phyloP scores from a whole-genome alignment of 2,797 vertebrate genomes.

The Okamejei kenojei region DNA sequence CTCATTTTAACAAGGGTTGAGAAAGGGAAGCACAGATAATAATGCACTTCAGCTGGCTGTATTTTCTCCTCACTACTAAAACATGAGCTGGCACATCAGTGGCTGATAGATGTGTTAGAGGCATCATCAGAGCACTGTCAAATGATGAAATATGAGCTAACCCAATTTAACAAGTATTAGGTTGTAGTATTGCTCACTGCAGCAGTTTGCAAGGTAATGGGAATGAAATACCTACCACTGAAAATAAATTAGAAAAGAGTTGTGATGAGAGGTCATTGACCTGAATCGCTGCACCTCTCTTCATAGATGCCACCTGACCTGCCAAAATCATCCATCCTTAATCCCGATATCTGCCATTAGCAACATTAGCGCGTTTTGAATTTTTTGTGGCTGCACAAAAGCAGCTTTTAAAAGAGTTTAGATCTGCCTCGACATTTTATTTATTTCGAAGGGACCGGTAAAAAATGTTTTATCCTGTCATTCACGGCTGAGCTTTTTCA shows the following conservation, averaged over 20 bases:
- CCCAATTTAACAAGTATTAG: not conserved
- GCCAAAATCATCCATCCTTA: too few relatives aligned
- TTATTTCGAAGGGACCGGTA: not conserved
- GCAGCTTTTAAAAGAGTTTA: not conserved
- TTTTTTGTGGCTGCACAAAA: not conserved
- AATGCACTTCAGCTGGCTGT: not conserved
- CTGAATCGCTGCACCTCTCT: too few relatives aligned
- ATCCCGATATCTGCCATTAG: too few relatives aligned
- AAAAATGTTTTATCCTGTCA: not conserved
- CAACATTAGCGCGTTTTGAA: not conserved
- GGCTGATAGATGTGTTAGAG: not conserved
- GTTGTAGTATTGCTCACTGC: not conserved
- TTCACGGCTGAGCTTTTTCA: not conserved
- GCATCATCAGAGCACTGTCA: not conserved
- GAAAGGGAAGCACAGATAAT: not conserved
- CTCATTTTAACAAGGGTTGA: not conserved
- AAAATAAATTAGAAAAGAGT: not conserved
- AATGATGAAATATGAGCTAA: slow-evolving; percentile 20
- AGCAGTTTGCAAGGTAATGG: not conserved
- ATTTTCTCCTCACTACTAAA: not conserved
- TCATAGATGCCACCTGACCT: too few relatives aligned
- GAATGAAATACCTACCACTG: not conserved
- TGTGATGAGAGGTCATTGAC: too few relatives aligned
- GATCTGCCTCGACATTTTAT: not conserved
- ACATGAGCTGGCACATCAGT: not conserved